Percentiles rank a stretch among this genome's conserved stretches.
Conservation (phyloP, 2,888 invertebrate species). For the Cylindroiulus punctatus region DNA sequence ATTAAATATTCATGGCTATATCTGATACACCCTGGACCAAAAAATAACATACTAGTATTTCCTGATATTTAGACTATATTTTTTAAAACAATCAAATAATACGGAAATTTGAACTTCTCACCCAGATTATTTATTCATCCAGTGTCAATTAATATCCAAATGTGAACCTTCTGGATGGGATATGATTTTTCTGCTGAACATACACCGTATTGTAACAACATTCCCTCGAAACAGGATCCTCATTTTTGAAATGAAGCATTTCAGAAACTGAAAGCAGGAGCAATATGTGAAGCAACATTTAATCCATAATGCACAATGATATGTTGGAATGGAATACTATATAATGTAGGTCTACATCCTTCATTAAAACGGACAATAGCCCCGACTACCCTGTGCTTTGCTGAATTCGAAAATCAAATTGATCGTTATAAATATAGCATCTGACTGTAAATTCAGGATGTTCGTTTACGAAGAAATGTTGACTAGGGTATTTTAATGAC, state of each 20-base stretch:
- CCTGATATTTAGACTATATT: not conserved
- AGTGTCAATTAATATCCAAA: not conserved
- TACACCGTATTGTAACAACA: not conserved
- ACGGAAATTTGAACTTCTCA: not conserved
- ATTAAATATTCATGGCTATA: too few relatives aligned
- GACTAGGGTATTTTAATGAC: not conserved
- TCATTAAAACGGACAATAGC: not conserved
- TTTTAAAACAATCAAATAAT: not conserved
- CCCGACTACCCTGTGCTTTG: not conserved
- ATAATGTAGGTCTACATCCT: not conserved
- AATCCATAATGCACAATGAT: not conserved
- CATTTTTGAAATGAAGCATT: not conserved
- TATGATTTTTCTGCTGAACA: not conserved
- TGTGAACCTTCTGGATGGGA: not conserved
- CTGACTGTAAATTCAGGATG: not conserved
- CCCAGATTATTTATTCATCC: not conserved
- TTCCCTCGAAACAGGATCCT: constrained; percentile 13
- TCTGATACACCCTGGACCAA: too few relatives aligned
- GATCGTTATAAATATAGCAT: not conserved
- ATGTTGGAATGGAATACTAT: not conserved
- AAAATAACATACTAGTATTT: too few relatives aligned
- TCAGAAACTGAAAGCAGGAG: not conserved
- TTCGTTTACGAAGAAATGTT: constrained; percentile 23
- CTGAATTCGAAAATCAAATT: not conserved
- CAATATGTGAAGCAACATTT: not conserved